Conservation (phyloP, 2,797 vertebrate species). For the Podarcis siculus region DNA sequence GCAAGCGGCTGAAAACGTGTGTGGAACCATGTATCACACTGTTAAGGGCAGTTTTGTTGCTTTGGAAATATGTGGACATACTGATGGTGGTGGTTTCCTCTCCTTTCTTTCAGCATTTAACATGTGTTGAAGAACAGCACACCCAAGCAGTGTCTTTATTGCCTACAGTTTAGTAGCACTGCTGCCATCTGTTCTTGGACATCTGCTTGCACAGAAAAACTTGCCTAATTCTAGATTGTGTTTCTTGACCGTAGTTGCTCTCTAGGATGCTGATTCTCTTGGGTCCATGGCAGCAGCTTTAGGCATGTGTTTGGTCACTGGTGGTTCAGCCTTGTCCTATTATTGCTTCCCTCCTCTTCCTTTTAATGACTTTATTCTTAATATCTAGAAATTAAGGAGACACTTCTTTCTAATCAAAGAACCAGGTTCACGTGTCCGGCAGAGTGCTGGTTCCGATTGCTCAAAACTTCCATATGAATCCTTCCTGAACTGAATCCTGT, state of each 20-base stretch:
- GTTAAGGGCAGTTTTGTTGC: too few relatives aligned
- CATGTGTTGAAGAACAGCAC: background rate
- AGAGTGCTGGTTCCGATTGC: too few relatives aligned
- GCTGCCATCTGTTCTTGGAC: background rate
- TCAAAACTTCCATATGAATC: too few relatives aligned
- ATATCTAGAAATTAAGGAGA: background rate
- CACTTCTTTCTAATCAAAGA: background rate
- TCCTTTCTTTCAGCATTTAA: background rate
- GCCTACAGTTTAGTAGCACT: background rate
- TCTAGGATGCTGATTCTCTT: background rate
- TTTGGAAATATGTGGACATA: background rate
- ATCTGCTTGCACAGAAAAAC: slow-evolving; percentile 7
- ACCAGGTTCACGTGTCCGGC: too few relatives aligned
- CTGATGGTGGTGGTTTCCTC: background rate
- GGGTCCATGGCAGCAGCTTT: slow-evolving; percentile 41
- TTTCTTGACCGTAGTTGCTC: background rate
- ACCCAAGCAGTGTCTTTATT: background rate
- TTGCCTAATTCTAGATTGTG: background rate
- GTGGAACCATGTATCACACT: background rate
- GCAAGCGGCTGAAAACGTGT: background rate
- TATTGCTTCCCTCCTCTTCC: background rate
- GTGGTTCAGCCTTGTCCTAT: slow-evolving; percentile 44
- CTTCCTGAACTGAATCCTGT: background rate
- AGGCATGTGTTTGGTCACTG: slow-evolving; percentile 17
- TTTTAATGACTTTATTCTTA: background rate